Evolutionary conservation across 2,113 vertebrate genomes (phyloP).

Genomic region (Apteryx owenii): DNA sequence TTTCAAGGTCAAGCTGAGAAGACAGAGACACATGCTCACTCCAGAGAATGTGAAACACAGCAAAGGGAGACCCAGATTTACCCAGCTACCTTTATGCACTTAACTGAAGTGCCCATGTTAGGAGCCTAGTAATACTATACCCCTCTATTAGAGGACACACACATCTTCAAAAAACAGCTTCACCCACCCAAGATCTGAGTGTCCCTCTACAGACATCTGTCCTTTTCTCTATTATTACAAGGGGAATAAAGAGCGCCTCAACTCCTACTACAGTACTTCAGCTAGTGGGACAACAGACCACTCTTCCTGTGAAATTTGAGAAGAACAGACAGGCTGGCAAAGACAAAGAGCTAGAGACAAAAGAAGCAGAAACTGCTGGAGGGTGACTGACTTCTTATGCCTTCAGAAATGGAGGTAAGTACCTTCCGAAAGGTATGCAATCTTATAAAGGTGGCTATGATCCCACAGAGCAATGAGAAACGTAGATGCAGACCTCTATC

Average conservation of each 20-base stretch:
- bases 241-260: neutral
- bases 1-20: neutral
- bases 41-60: neutral
- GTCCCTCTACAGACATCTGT: neutral
- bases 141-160: neutral
- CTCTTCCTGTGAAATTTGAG: neutral
- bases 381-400: neutral
- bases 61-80: neutral
- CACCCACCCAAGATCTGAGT: neutral
- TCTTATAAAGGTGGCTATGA: neutral
- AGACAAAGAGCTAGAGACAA: neutral
- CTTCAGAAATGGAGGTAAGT: neutral
- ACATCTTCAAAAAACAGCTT: neutral
- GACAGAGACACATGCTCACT: neutral
- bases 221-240: neutral
- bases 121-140: neutral
- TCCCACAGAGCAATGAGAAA: neutral
- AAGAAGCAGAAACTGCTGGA: neutral
- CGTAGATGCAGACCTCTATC: rapidly evolving
- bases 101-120: neutral
- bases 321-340: neutral
- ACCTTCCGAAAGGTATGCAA: neutral
- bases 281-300: neutral
- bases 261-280: neutral
- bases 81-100: neutral